Conservation (phyloP, 2,797 vertebrate species). For the Numenius phaeopus region DNA sequence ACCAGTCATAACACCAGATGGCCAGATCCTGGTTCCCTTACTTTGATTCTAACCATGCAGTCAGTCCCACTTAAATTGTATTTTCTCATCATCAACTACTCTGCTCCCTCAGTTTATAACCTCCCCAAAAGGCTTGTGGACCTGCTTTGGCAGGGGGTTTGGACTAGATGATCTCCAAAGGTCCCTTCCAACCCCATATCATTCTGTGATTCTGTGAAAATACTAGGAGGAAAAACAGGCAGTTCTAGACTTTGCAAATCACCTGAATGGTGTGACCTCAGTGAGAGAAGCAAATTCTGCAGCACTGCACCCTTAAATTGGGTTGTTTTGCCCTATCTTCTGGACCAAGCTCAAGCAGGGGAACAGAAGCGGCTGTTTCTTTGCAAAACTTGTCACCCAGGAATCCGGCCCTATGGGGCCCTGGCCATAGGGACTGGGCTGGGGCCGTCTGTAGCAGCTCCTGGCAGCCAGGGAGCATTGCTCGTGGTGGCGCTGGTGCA, state of each 20-base stretch:
- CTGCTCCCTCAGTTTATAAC: background rate
- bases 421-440: accelerated
- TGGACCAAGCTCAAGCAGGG: background rate
- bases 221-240: background rate
- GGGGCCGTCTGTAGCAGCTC: background rate
- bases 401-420: background rate
- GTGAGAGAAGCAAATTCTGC: background rate
- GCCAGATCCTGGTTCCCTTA: background rate
- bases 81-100: background rate
- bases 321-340: background rate
- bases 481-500: accelerated
- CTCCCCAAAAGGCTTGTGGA: background rate
- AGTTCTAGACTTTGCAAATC: background rate
- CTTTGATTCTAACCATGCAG: background rate
- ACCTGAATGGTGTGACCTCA: background rate
- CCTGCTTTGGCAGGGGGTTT: no score
- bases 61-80: background rate
- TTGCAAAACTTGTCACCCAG: background rate
- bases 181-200: no score
- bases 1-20: background rate
- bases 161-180: no score
- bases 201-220: background rate
- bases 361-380: background rate
- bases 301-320: background rate
- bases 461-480: background rate